phyloP scores from a whole-genome alignment of 64 coral and sea anemone genomes.

The Exaiptasia diaphana region DNA sequence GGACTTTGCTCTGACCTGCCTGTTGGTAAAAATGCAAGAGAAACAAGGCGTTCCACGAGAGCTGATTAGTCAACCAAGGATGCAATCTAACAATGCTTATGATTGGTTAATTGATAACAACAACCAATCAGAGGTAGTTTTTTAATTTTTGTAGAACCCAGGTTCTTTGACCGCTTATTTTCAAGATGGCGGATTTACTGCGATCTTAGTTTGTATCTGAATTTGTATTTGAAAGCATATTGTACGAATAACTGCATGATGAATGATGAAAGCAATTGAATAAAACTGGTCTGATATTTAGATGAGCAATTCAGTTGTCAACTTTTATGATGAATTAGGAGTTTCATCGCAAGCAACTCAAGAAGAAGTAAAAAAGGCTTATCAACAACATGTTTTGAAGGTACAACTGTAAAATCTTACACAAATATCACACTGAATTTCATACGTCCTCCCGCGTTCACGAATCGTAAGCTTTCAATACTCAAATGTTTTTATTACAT shows the following conservation, averaged over 20 bases:
- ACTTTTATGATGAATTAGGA: constrained; percentile 72
- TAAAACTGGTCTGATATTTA: background rate
- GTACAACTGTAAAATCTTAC: background rate
- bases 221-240: background rate
- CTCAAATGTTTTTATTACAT: background rate
- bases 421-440: background rate
- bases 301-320: background rate
- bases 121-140: constrained; percentile 6
- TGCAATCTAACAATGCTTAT: constrained; percentile 6
- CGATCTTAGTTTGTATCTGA: background rate
- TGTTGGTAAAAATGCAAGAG: too few species aligned
- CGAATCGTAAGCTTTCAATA: background rate
- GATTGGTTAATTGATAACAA: background rate
- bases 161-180: background rate
- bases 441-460: background rate
- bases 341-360: constrained; percentile 46
- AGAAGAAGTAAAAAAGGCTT: constrained; percentile 84
- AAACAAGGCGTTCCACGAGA: too few species aligned
- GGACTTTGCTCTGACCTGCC: too few species aligned
- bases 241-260: too few species aligned
- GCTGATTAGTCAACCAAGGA: too few species aligned
- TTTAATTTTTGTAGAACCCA: constrained; percentile 1
- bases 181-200: constrained; percentile 10
- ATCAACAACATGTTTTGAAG: constrained; percentile 73
- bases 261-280: background rate